phyloP scores from a whole-genome alignment of 2,113 vertebrate species.

The Accipiter cooperii region DNA sequence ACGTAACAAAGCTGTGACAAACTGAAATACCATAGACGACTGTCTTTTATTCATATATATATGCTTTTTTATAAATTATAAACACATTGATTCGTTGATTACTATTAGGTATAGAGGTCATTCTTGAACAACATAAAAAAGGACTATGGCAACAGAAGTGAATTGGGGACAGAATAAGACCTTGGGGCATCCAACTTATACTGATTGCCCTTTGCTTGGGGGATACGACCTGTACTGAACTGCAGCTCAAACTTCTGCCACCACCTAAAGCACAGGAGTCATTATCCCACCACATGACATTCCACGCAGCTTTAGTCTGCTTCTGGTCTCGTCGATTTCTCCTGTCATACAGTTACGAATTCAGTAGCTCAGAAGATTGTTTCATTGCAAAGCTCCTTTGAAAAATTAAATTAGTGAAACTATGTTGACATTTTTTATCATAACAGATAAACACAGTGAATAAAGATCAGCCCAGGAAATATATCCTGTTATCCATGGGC shows the following conservation, averaged over 20 bases:
- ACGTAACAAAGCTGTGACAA: neutral
- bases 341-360: neutral
- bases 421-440: neutral
- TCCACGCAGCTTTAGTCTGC: neutral
- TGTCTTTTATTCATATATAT: neutral
- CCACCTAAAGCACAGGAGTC: neutral
- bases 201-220: neutral
- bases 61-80: neutral
- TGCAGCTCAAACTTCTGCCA: neutral
- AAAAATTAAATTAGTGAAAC: neutral
- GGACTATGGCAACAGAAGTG: neutral
- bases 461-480: neutral
- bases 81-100: neutral
- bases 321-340: neutral
- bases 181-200: neutral
- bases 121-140: neutral
- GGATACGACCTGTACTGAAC: accelerated
- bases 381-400: neutral
- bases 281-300: neutral
- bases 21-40: neutral
- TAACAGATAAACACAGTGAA: neutral
- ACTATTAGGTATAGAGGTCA: neutral
- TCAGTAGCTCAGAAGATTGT: neutral
- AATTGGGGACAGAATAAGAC: neutral
- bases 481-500: neutral